phyloP scores from a whole-genome alignment of 1,140 invertebrate genomes.

The Drosophila micromelanica region DNA sequence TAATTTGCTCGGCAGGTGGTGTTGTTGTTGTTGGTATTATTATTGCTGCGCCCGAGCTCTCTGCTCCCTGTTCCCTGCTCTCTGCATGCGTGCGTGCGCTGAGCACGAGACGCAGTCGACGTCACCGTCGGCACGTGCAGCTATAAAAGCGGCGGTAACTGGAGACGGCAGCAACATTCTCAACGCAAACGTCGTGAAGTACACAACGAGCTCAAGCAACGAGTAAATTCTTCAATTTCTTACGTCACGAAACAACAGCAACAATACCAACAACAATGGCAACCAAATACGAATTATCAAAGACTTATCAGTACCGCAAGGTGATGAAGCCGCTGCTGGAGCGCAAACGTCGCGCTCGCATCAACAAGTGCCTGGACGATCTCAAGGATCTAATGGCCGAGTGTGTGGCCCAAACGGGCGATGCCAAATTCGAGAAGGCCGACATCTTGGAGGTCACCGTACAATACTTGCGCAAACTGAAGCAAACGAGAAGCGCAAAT shows the following conservation, averaged over 20 bases:
- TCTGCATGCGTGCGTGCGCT: conserved; percentile 47
- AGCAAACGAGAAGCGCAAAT: conserved; percentile 84
- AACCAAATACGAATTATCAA: conserved; percentile 86
- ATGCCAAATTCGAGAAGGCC: conserved; percentile 97
- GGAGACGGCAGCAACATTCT: conserved; percentile 75
- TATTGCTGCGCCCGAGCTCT: conserved; percentile 6
- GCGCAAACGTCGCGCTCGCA: conserved; percentile 95
- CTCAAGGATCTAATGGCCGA: conserved; percentile 96
- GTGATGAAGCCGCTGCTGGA: conserved; percentile 98
- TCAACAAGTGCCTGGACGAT: conserved; percentile 97
- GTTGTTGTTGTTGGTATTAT: conserved; percentile 30
- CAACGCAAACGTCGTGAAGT: conserved; percentile 67
- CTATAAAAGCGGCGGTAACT: conserved; percentile 76
- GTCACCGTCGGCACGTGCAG: conserved; percentile 70
- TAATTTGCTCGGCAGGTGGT: conserved; percentile 76
- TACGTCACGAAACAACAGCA: conserved; percentile 22
- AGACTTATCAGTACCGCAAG: conserved; percentile 96
- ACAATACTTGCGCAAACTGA: conserved; percentile 94
- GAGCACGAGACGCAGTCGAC: conserved; percentile 69
- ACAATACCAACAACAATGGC: conserved; percentile 57
- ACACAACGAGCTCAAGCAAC: conserved; percentile 44
- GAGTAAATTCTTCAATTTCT: not conserved
- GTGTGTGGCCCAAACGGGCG: conserved; percentile 91
- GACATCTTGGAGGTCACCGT: conserved; percentile 98
- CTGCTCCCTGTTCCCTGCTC: conserved; percentile 11